Base-by-base conservation (phyloP, 2,888 invertebrate genomes). In the Synergus itoensis region DNA sequence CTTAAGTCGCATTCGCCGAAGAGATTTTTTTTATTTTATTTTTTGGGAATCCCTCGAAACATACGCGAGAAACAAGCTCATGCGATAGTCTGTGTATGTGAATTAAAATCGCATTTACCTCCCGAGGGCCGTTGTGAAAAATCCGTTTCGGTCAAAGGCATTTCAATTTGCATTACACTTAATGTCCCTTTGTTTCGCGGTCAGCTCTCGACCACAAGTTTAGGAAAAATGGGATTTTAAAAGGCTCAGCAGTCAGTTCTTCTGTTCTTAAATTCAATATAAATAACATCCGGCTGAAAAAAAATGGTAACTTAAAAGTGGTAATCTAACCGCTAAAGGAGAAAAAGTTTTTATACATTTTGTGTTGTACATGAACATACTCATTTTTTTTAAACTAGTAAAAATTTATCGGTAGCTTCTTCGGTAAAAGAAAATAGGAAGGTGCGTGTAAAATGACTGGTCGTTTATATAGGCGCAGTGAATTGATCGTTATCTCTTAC, bases 121-220 rank as follows among this genome's bases (percentile, higher is more conserved):
- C 53, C n/a, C 36, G 36, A 73, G 73, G 36, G 36, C 36, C 53
- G 21, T 28, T 36, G 73, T 5, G 53, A 36, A 73, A 73, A 73
- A 73, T 73, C 73, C 73, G 53, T 53, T 73, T 53, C 48, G 73
- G 73, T 73, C 73, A 73, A 73, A 48, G 73, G 73, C 21, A 73
- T 73, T 73, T 73, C 73, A 73, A 73, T 73, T 53, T 53, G 73
- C 73, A 73, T 73, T 73, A 53, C 73, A 73, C 53, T 73, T 73
- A 73, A 73, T 73, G 73, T 73, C 53, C 73, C 73, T 73, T 73
- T 73, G 73, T 73, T 73, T 53, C 48, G 73, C n/a, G 73, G 73
- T 53, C 73, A 73, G 53, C 48, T 36, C 16, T 53, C 14, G 36
- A n/a, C 14, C n/a, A 40, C n/a, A 11, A 16, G 11, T 48, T 73